Evolutionary conservation across 2,113 vertebrate genomes (phyloP), one percentile per base, ranked within the genome.

Genomic region (Trachemys scripta): DNA sequence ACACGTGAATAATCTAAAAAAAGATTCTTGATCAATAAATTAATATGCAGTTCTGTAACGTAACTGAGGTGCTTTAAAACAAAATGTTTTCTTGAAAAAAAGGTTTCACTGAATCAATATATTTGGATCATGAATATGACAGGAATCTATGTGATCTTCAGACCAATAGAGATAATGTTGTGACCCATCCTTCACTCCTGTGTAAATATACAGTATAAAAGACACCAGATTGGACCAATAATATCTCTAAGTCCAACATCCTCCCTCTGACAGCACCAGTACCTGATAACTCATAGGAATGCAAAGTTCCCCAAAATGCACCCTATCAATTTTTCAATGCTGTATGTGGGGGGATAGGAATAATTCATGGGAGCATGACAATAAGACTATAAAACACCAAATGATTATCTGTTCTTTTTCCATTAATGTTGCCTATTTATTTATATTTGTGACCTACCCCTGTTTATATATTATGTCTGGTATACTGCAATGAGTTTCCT

Each of bases 401-500:
- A 31, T 69, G 35, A 72, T 38, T 38, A 38, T 72, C 65, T 38
- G 65, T 72, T 69, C 35, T n/a, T 65, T 38, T 72, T 38, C n/a
- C 65, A 72, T 10, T 38, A 38, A n/a, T 20, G 35, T 72, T 38
- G 35, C 4, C 22, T 38, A 38, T 72, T 72, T 69, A n/a, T 69
- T 59, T 62, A 62, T 62, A 62, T 62, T 62, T 69, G 62, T 69
- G 62, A 38, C 17, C 65, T 38, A n/a, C 62, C 25, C n/a, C 20
- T 1, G 2, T 1, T 0, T 4, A 4, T 1, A 14, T 50, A 13
- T 0, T 1, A 38, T 0, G 1, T 35, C 50, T 1, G 12, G 3
- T 3, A 54, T n/a, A 20, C 7, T 1, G 0, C 17, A 1, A n/a
- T 1, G 8, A 57, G 19, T 6, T 5, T 42, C 84, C 96, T 97